A percentile compares a stretch with the other conserved stretches of the same genome.
Evolutionary conservation across 2,797 vertebrate genomes (phyloP).

Genomic region (Liparis tanakae): DNA sequence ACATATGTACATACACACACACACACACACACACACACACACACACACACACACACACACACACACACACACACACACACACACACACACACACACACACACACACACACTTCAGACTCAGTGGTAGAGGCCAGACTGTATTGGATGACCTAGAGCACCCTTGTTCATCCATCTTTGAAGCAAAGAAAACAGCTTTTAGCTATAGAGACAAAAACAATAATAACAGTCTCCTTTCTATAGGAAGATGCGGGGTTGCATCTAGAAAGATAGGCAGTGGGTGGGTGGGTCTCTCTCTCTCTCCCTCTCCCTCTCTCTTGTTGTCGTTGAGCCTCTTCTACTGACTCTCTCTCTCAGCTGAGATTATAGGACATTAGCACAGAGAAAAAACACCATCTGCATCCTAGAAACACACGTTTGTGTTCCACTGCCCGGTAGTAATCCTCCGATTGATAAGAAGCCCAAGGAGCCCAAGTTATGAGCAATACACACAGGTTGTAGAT

Average conservation of each 20-base stretch:
- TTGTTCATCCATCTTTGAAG: slow-evolving; percentile 31
- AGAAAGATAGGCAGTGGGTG: slow-evolving; percentile 21
- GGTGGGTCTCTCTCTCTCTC: slow-evolving; percentile 48
- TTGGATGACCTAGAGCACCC: slow-evolving; percentile 35
- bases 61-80: slow-evolving; percentile 5
- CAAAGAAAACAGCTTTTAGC: slow-evolving; percentile 35
- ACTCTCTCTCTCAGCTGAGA: slow-evolving; percentile 60
- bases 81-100: neutral
- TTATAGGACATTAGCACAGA: slow-evolving; percentile 36
- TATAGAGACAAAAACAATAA: slow-evolving; percentile 30
- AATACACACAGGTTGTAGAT: slow-evolving; percentile 42
- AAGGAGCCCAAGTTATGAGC: slow-evolving; percentile 32
- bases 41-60: neutral
- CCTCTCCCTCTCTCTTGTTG: slow-evolving; percentile 52
- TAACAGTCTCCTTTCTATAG: neutral
- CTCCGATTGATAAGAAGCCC: slow-evolving; percentile 22
- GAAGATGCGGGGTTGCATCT: slow-evolving; percentile 19
- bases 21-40: neutral
- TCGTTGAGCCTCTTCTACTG: too few species aligned
- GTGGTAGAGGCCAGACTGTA: slow-evolving; percentile 47
- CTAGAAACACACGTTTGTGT: slow-evolving; percentile 33
- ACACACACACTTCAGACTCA: slow-evolving; percentile 22
- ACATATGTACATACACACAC: neutral
- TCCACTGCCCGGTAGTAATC: slow-evolving; percentile 34
- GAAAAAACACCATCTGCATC: slow-evolving; percentile 61